A percentile compares a stretch with the other conserved stretches of the same genome.
phyloP scores from a whole-genome alignment of 1,140 invertebrate genomes.

The Drosophila bifasciata region DNA sequence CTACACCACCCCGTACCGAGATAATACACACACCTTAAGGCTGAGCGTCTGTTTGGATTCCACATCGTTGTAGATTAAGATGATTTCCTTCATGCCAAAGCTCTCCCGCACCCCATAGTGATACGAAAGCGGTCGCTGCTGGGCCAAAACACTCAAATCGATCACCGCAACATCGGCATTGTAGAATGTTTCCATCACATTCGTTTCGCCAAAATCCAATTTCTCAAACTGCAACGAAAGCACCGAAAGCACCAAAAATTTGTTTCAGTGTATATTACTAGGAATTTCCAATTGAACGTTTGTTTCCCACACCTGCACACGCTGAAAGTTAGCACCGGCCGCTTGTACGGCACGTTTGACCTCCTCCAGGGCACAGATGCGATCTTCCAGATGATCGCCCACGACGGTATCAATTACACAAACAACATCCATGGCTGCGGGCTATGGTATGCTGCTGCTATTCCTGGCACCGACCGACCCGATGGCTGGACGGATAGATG shows the following conservation, averaged over 20 bases:
- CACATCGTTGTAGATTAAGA: conserved; percentile 95
- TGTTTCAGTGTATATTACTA: conserved; percentile 36
- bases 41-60: conserved; percentile 93
- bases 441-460: conserved; percentile 53
- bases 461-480: conserved; percentile 54
- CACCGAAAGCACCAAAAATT: background rate
- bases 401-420: conserved; percentile 94
- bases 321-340: conserved; percentile 92
- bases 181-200: conserved; percentile 94
- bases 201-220: conserved; percentile 93
- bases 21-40: conserved; percentile 88
- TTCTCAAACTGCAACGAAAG: conserved; percentile 90
- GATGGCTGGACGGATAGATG: conserved; percentile 34
- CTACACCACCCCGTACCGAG: no score
- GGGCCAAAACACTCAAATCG: conserved; percentile 95
- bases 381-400: conserved; percentile 88
- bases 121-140: conserved; percentile 97
- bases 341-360: conserved; percentile 91
- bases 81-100: conserved; percentile 99
- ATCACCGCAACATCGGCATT: conserved; percentile 99
- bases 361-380: conserved; percentile 93
- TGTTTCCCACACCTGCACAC: conserved; percentile 93
- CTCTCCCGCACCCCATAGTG: conserved; percentile 98
- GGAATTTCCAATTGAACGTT: conserved; percentile 12
- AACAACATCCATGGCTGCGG: conserved; percentile 92